Evolutionary conservation across 2,797 vertebrate genomes (phyloP).

Genomic region (Tadarida brasiliensis): DNA sequence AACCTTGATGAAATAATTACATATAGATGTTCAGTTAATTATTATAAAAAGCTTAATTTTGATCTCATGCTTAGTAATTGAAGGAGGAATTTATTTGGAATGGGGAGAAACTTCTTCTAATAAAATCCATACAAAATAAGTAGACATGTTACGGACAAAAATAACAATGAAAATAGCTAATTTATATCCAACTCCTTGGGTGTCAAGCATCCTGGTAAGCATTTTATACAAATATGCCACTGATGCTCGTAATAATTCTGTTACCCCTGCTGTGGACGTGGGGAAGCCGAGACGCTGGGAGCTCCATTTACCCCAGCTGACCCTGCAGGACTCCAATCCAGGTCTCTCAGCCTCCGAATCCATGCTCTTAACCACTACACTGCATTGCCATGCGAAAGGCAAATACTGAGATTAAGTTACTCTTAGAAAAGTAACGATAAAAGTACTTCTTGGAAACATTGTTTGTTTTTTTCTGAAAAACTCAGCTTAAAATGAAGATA

Average conservation of each 20-base stretch:
- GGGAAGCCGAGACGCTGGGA: background rate
- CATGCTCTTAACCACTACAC: background rate
- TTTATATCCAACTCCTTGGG: background rate
- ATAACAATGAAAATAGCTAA: background rate
- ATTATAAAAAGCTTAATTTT: background rate
- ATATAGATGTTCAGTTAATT: background rate
- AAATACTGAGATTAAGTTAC: background rate
- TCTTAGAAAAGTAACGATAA: background rate
- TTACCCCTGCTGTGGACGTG: background rate
- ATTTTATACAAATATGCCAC: background rate
- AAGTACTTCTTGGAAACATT: background rate
- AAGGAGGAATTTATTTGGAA: background rate
- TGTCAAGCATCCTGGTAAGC: background rate
- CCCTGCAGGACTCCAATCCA: background rate
- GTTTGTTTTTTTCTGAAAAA: slow-evolving; percentile 2
- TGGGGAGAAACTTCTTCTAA: background rate
- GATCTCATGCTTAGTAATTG: background rate
- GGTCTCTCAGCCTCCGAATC: background rate
- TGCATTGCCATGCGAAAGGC: too few relatives aligned
- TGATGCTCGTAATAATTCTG: background rate
- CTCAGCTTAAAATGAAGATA: background rate
- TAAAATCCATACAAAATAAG: background rate
- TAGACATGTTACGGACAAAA: slow-evolving; percentile 8
- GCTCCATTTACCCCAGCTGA: background rate
- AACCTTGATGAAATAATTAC: background rate